Evolutionary conservation across 2,888 invertebrate genomes (phyloP).

Genomic region (Beris morrisii): DNA sequence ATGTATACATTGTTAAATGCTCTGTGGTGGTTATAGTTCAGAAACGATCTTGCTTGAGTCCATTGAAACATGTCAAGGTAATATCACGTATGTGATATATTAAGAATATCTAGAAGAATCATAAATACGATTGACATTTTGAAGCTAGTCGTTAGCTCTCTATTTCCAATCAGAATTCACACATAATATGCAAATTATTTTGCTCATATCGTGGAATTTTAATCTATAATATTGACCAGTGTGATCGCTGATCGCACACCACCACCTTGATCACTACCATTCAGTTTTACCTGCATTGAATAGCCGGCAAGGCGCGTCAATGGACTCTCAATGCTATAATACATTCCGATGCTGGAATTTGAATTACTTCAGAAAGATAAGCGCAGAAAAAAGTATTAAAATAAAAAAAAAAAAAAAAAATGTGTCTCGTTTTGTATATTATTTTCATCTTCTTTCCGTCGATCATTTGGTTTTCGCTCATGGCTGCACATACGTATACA

Average conservation of each 20-base stretch:
- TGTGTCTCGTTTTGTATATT: neutral
- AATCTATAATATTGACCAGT: conserved; percentile 26
- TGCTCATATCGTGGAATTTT: conserved; percentile 20
- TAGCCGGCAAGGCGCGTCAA: conserved; percentile 19
- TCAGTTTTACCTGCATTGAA: neutral
- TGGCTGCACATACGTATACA: too few relatives aligned
- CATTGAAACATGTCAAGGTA: conserved; percentile 21
- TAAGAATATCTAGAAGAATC: conserved; percentile 11
- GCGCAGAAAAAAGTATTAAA: too few relatives aligned
- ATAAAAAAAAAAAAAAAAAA: neutral
- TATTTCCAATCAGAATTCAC: conserved; percentile 20
- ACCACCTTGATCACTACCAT: too few relatives aligned
- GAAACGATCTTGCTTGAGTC: neutral
- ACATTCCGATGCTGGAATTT: conserved; percentile 9
- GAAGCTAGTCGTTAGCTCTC: neutral
- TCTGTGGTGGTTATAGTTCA: too few relatives aligned
- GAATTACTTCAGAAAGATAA: neutral
- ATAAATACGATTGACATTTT: conserved; percentile 26
- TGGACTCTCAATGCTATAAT: conserved; percentile 24
- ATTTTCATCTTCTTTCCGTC: neutral
- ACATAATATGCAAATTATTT: conserved; percentile 29
- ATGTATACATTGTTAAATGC: too few relatives aligned
- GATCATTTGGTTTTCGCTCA: neutral
- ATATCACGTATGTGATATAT: conserved; percentile 8
- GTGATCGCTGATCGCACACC: conserved; percentile 2